Conservation (phyloP, 37 sponge, comb jelly and placozoan species). For the Spongilla lacustris region DNA sequence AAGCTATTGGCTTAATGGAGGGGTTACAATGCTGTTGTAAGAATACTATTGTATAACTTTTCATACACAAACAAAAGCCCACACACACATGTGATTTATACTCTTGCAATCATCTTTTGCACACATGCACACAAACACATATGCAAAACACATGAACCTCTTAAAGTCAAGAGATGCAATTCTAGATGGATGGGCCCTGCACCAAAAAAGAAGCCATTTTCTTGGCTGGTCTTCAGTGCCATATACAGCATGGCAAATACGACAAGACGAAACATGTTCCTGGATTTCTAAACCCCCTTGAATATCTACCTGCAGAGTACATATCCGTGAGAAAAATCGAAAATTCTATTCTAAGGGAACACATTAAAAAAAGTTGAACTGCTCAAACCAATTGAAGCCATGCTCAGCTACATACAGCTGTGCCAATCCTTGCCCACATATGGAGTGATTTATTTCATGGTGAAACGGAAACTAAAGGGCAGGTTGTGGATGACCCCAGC, state of each 20-base stretch:
- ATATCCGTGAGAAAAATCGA: background rate
- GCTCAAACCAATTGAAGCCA: constrained; percentile 40
- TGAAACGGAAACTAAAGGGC: constrained; percentile 70
- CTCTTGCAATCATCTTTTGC: too few relatives aligned
- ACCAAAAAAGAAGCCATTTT: constrained; percentile 50
- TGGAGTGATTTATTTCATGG: constrained; percentile 72
- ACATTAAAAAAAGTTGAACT: background rate
- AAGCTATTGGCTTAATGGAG: too few relatives aligned
- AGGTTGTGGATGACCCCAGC: background rate
- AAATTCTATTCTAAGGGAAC: background rate
- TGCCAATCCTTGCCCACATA: constrained; percentile 72
- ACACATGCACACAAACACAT: too few relatives aligned
- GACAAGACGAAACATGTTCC: constrained; percentile 63
- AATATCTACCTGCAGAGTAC: background rate
- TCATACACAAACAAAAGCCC: too few relatives aligned
- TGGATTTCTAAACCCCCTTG: constrained; percentile 33
- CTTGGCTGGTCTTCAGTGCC: constrained; percentile 59
- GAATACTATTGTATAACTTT: too few relatives aligned
- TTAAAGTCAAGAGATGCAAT: constrained; percentile 34
- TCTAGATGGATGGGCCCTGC: constrained; percentile 42
- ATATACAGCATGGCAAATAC: constrained; percentile 57
- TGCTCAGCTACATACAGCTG: constrained; percentile 58
- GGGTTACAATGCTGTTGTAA: too few relatives aligned
- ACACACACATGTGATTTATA: too few relatives aligned
- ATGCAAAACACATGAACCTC: too few relatives aligned